Percentiles rank a stretch among this genome's conserved stretches.
phyloP scores from a whole-genome alignment of 2,888 invertebrate genomes.

The Neoascia interrupta region DNA sequence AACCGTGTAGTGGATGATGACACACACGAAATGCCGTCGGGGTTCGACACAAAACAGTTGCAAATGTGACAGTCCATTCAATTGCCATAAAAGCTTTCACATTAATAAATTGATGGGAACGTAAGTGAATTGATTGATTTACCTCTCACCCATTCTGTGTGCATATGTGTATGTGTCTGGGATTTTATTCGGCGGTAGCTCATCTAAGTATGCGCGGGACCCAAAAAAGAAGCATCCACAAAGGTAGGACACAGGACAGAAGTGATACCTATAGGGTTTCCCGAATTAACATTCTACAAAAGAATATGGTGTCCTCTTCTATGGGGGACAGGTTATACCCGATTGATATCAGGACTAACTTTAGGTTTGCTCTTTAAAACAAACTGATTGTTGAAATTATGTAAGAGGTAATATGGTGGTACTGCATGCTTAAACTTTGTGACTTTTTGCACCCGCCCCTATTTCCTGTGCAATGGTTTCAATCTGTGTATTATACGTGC shows the following conservation, averaged over 20 bases:
- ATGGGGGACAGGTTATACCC: background rate
- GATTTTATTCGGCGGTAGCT: background rate
- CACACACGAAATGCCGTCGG: slow-evolving; percentile 41
- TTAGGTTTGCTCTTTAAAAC: slow-evolving; percentile 36
- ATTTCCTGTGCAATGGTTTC: slow-evolving; percentile 25
- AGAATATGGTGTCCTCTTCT: background rate
- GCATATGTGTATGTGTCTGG: background rate
- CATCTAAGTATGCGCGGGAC: background rate
- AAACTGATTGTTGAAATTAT: slow-evolving; percentile 19
- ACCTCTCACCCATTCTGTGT: slow-evolving; percentile 59
- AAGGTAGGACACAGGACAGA: slow-evolving; percentile 6
- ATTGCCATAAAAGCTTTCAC: slow-evolving; percentile 71
- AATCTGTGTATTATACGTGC: slow-evolving; percentile 35
- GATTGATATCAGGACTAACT: slow-evolving; percentile 32
- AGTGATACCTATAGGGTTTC: slow-evolving; percentile 12
- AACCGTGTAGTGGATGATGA: slow-evolving; percentile 2
- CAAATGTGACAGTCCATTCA: slow-evolving; percentile 67
- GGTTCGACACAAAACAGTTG: slow-evolving; percentile 46
- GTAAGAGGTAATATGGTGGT: slow-evolving; percentile 30
- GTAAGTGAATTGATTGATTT: slow-evolving; percentile 77
- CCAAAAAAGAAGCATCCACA: no score
- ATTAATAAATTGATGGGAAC: slow-evolving; percentile 77
- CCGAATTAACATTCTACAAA: slow-evolving; percentile 30
- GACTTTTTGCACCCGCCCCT: background rate
- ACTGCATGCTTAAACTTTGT: slow-evolving; percentile 29